phyloP scores from a whole-genome alignment of 2,113 vertebrate species.

The Vidua chalybeata region DNA sequence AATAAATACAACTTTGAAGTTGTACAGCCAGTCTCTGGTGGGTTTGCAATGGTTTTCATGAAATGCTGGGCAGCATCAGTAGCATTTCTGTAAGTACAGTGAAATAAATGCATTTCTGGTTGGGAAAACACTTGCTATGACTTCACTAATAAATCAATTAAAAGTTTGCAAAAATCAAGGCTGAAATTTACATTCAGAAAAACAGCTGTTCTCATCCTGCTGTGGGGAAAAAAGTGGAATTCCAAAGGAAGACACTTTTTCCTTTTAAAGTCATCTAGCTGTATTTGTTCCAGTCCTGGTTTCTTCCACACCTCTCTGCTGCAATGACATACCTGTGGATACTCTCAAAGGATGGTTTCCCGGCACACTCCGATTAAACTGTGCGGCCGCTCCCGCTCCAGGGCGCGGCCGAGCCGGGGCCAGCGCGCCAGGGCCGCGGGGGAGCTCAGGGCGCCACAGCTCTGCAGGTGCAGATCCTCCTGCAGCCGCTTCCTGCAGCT shows the following conservation, averaged over 20 bases:
- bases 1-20: constrained; percentile 82
- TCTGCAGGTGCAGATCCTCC: constrained; percentile 88
- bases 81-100: constrained; percentile 31
- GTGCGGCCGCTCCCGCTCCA: constrained; percentile 67
- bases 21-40: constrained; percentile 58
- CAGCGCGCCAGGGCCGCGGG: constrained; percentile 68
- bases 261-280: neutral
- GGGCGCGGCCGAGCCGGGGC: constrained; percentile 5
- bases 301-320: neutral
- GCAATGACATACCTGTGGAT: neutral
- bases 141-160: constrained; percentile 23
- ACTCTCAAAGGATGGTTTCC: constrained; percentile 82
- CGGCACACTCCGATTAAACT: constrained; percentile 74
- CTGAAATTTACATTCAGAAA: constrained; percentile 68
- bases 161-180: constrained; percentile 43
- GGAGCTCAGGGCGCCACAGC: constrained; percentile 89
- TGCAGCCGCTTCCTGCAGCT: constrained; percentile 75
- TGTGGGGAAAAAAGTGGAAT: constrained; percentile 21
- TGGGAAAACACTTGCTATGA: neutral
- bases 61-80: constrained; percentile 44
- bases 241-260: neutral
- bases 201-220: neutral
- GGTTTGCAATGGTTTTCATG: constrained; percentile 34
- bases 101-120: neutral
- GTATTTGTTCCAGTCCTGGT: neutral